Conservation (phyloP, 2,888 invertebrate genomes). For the Drosophila mercatorum region DNA sequence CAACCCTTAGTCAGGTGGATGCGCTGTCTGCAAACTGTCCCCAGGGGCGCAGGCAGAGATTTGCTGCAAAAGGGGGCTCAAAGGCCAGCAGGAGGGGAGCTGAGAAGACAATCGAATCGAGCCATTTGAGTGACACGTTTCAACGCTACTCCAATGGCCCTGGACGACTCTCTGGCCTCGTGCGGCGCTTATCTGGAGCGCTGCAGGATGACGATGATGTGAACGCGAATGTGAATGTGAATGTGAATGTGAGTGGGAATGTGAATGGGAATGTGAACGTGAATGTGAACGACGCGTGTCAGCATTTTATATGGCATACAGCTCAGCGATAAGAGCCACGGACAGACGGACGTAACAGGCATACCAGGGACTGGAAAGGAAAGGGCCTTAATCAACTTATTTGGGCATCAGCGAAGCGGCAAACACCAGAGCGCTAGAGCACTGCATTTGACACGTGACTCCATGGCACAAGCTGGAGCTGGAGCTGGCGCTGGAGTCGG, state of each 20-base stretch:
- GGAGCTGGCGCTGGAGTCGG: background rate
- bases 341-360: slow-evolving; percentile 1
- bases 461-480: background rate
- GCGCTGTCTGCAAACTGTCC: slow-evolving; percentile 39
- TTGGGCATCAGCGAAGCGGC: slow-evolving; percentile 64
- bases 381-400: slow-evolving; percentile 73
- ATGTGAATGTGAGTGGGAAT: slow-evolving; percentile 18
- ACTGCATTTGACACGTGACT: slow-evolving; percentile 71
- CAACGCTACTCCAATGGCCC: slow-evolving; percentile 53
- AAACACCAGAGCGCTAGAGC: slow-evolving; percentile 35
- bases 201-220: slow-evolving; percentile 45
- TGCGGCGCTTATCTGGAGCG: slow-evolving; percentile 64
- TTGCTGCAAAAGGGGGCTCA: slow-evolving; percentile 19
- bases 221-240: slow-evolving; percentile 30
- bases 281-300: slow-evolving; percentile 70
- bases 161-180: slow-evolving; percentile 36
- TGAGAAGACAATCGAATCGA: slow-evolving; percentile 57
- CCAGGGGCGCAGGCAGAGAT: slow-evolving; percentile 47
- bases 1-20: slow-evolving; percentile 52
- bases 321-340: slow-evolving; percentile 37
- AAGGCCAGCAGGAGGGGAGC: background rate
- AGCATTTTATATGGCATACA: slow-evolving; percentile 79
- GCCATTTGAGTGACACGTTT: slow-evolving; percentile 74
- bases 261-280: slow-evolving; percentile 14
- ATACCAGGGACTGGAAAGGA: slow-evolving; percentile 3